Evolutionary conservation across 2,113 vertebrate genomes (phyloP).

Genomic region (Mionectes macconnelli): DNA sequence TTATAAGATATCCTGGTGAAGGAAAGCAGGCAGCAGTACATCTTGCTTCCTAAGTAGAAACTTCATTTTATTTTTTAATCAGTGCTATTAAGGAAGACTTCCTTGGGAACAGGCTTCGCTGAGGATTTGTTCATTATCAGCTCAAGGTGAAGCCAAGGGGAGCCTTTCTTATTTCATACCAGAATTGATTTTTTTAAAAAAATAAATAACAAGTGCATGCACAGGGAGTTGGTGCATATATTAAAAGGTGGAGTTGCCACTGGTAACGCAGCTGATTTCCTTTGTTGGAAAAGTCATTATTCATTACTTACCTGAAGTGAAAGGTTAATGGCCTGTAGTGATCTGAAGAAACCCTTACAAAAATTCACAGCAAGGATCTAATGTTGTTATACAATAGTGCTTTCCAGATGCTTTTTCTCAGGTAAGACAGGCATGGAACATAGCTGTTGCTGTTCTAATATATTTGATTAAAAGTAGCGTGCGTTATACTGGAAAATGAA

Average conservation of each 20-base stretch:
- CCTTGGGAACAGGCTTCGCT: not conserved
- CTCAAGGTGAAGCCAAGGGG: conserved; percentile 34
- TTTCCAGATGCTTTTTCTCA: not conserved
- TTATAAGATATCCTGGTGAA: not conserved
- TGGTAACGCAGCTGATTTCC: conserved; percentile 2
- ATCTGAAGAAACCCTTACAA: not conserved
- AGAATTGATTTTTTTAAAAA: conserved; percentile 10
- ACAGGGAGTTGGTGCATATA: not conserved
- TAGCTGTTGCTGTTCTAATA: not conserved
- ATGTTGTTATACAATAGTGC: not conserved
- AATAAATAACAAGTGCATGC: not conserved
- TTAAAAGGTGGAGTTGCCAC: conserved; percentile 30
- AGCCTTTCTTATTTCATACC: conserved; percentile 8
- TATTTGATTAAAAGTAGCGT: not conserved
- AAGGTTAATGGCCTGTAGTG: conserved; percentile 47
- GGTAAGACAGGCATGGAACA: not conserved
- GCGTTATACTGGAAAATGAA: not conserved
- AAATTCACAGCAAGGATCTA: conserved; percentile 13
- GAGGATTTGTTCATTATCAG: conserved; percentile 44
- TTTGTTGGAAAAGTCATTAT: not conserved
- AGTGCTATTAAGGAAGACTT: conserved; percentile 14
- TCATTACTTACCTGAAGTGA: conserved; percentile 42
- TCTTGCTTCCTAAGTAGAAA: conserved; percentile 11
- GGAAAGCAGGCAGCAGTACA: not conserved
- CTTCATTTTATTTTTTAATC: conserved; percentile 45